Evolutionary conservation across 2,888 invertebrate species (phyloP), one percentile per base, ranked within the genome.

Genomic region (Ormyrus pomaceus): DNA sequence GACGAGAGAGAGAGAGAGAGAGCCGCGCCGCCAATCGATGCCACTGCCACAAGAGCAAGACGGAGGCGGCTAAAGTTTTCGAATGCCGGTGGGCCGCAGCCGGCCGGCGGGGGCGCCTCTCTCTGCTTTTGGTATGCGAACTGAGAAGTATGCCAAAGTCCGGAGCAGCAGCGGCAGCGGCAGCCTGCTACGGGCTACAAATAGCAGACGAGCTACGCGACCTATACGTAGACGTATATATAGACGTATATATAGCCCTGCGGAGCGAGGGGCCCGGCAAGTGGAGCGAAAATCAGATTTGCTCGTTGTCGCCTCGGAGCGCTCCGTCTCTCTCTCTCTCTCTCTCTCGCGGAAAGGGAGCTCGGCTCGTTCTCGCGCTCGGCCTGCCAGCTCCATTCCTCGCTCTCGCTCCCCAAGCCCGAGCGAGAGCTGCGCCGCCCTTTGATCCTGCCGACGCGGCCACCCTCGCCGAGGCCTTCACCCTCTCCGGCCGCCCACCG

Each of bases 231-330:
- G 19, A 19, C 19, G 19, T 19, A 19, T 19, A 19, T 19, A 19
- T 19, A 19, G 19, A 19, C 19, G 19, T 19, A 19, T 2, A 19
- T 19, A 19, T 19, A 19, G 19, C 19, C 19, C 19, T 19, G 19
- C 19, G 82, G 84, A 84, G 75, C 61, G 68, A 13, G 45, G 6
- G 85, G 84, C 85, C 85, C 84, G 81, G 79, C 81, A 80, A 84
- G 85, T 87, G 88, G 86, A 89, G 88, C 87, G 89, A 89, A 89
- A 90, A 89, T 89, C 89, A 89, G 89, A 90, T 90, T 90, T 90
- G 85, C 88, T 88, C 88, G 89, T 89, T 90, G 89, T 89, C 89
- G 88, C 89, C 89, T 89, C 87, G 84, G 86, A 34, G 59, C 85
- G 69, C 68, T 46, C 77, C 70, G 51, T 77, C 72, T 72, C 34